These are phyloP conservation scores for Xylocopa sonorina DNA, from an alignment of 1,140 invertebrate genomes.

Conservation along the genomic window DNA sequence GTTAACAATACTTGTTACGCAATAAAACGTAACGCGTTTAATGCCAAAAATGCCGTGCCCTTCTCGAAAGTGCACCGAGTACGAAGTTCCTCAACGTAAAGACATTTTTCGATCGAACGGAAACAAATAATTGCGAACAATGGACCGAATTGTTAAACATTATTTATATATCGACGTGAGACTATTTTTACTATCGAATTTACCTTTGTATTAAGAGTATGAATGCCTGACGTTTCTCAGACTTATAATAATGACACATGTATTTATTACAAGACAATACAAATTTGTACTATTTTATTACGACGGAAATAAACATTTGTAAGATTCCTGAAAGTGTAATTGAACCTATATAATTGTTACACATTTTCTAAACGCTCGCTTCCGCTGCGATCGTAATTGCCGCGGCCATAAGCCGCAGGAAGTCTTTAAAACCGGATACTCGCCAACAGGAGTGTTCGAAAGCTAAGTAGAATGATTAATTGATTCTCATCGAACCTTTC, in stretches of 20 bases:
- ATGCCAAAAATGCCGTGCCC: conserved; percentile 5
- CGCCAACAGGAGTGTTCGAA: background rate
- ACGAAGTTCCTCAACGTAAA: background rate
- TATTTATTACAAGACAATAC: background rate
- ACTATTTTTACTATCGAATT: background rate
- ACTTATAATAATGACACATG: background rate
- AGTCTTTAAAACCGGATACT: background rate
- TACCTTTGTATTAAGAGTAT: background rate
- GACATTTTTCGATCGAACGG: background rate
- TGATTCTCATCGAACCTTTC: background rate
- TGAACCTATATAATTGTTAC: too few species aligned
- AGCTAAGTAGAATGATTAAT: background rate
- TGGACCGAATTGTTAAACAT: background rate
- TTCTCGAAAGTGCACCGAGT: background rate
- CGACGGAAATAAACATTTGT: conserved; percentile 15
- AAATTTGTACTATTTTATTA: background rate
- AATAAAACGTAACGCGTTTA: background rate
- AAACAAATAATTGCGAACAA: background rate
- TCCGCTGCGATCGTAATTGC: too few species aligned
- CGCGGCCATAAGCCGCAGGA: too few species aligned
- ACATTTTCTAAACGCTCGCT: too few species aligned
- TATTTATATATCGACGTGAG: background rate
- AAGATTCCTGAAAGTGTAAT: conserved; percentile 3
- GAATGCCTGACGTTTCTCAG: too few species aligned
- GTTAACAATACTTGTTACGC: background rate